phyloP scores from a whole-genome alignment of 2,888 invertebrate genomes.

The Parnassius smintheus region DNA sequence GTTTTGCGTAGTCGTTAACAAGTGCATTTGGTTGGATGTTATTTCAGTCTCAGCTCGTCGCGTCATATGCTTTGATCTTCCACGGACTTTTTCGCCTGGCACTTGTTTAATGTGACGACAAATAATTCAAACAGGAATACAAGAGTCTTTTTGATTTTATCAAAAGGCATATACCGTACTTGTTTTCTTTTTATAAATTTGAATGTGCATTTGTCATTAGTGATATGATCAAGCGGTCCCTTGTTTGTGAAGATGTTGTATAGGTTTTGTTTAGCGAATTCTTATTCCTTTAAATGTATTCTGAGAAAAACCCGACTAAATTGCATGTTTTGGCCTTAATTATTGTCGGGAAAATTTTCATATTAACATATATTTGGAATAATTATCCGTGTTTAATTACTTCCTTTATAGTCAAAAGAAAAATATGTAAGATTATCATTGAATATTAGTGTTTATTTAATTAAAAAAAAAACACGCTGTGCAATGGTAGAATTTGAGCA shows the following conservation, averaged over 20 bases:
- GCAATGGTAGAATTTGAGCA: too few species aligned
- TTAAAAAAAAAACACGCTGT: too few species aligned
- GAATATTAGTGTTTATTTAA: not conserved
- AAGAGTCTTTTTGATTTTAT: constrained; percentile 69
- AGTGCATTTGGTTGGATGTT: constrained; percentile 59
- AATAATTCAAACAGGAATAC: constrained; percentile 73
- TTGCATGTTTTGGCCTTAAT: not conserved
- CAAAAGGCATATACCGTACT: constrained; percentile 51
- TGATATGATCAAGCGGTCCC: constrained; percentile 49
- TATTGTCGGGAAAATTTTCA: not conserved
- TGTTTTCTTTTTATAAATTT: constrained; percentile 59
- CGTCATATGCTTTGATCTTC: constrained; percentile 73
- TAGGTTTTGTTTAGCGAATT: constrained; percentile 17
- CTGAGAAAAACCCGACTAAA: not conserved
- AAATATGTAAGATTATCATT: not conserved
- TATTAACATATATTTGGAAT: not conserved
- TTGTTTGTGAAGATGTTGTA: constrained; percentile 9
- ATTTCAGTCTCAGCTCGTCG: constrained; percentile 63
- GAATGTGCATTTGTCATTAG: constrained; percentile 71
- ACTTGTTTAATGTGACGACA: constrained; percentile 78
- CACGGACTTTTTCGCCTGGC: constrained; percentile 68
- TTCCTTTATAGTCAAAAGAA: not conserved
- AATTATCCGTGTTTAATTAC: not conserved
- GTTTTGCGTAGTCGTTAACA: constrained; percentile 42
- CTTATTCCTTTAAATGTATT: not conserved